Evolutionary conservation across 2,888 invertebrate genomes (phyloP).

Genomic region (Biston betularia): DNA sequence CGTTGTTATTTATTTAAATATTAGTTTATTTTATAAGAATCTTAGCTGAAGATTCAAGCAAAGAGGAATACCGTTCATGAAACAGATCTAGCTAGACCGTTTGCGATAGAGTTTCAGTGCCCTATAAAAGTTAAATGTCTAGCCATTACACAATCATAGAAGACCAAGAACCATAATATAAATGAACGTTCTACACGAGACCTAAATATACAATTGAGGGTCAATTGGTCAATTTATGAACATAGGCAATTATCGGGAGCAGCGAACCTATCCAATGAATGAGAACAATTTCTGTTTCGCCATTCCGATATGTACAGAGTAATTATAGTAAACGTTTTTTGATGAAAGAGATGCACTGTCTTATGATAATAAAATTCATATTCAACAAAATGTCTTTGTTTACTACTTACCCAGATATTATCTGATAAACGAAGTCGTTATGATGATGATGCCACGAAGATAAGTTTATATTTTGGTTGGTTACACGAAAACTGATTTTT

Average conservation of each 20-base stretch:
- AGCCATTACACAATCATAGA: neutral
- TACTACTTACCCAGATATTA: neutral
- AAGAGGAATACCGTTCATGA: too few relatives aligned
- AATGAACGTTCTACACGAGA: neutral
- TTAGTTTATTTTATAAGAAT: too few relatives aligned
- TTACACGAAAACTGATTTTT: neutral
- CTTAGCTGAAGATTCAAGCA: too few relatives aligned
- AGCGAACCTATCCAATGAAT: constrained; percentile 13
- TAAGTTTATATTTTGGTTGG: neutral
- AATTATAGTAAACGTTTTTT: neutral
- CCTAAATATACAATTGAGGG: constrained; percentile 4
- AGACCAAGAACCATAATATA: neutral
- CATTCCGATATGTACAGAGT: neutral
- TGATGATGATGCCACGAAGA: neutral
- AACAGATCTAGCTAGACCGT: too few relatives aligned
- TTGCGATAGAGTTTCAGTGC: too few relatives aligned
- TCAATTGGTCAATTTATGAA: constrained; percentile 18
- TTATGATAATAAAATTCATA: neutral
- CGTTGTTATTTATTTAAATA: too few relatives aligned
- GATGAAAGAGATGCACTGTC: neutral
- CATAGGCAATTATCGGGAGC: constrained; percentile 10
- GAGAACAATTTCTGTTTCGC: neutral
- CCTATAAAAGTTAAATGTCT: neutral
- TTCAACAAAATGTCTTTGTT: neutral
- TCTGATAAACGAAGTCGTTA: constrained; percentile 5